Evolutionary conservation across 2,888 invertebrate species (phyloP), one percentile per base, ranked within the genome.

Genomic region (Macaria liturata): DNA sequence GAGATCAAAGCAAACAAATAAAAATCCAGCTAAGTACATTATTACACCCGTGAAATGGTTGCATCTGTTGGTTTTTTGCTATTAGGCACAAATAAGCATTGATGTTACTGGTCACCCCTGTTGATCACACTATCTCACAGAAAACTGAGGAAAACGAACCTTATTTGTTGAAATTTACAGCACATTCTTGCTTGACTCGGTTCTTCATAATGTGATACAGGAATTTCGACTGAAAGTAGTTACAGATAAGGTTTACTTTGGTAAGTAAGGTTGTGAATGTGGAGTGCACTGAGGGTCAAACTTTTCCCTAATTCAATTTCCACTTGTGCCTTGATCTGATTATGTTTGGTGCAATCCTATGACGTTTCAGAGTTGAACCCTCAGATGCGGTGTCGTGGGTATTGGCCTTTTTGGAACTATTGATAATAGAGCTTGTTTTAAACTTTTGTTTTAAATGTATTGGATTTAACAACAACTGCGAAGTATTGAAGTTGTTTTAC

Each of bases 31-130:
- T 90, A 90, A 91, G 88, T 83, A 88, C 85, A 84, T 90, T 90
- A 91, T 88, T 86, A 88, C 86, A 88, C 84, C 90, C 89, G 88
- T 91, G 88, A 91, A 91, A 91, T 88, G 86, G 76, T 79, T 90
- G 79, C 91, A 91, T 90, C 91, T 91, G 91, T 86, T 89, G 88
- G 80, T 88, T 89, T 90, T 82, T 90, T 88, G 81, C 84, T 86
- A 90, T 90, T 88, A 91, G 83, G 85, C 83, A 83, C 88, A 88
- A 88, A 90, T 88, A 89, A 84, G 81, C 85, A 86, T 83, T 87
- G 88, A 88, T 86, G 84, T 80, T 71, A 61, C 74, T 74, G 77
- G 76, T 78, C 82, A 77, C 84, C 84, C 84, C 74, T 75, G 65
- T 59, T 66, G 66, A 65, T 49, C 65, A 67, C 53, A 58, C 50